Conservation (phyloP, 2,888 invertebrate genomes). For the Dorcus hopei region DNA sequence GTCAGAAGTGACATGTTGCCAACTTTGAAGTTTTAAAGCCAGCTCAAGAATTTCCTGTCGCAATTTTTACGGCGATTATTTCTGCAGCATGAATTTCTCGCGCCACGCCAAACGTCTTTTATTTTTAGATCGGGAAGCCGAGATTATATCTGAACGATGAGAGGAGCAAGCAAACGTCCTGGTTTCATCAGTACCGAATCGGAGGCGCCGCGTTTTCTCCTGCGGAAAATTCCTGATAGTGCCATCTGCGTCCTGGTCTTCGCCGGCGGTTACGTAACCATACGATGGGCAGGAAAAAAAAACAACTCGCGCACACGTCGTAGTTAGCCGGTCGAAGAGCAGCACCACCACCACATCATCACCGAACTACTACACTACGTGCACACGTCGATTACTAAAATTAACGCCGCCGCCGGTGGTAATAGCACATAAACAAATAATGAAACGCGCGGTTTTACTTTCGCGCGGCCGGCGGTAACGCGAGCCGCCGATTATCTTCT, state of each 20-base stretch:
- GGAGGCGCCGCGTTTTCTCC: constrained; percentile 35
- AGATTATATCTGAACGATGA: too few relatives aligned
- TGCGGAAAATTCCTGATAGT: constrained; percentile 39
- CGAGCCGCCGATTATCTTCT: constrained; percentile 1
- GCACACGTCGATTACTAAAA: not conserved
- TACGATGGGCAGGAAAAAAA: not conserved
- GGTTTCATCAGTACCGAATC: constrained; percentile 9
- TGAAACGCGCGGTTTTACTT: not conserved
- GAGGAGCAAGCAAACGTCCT: too few relatives aligned
- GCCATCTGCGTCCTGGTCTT: constrained; percentile 20
- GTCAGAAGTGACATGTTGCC: too few relatives aligned
- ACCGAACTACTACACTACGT: not conserved
- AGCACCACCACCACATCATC: not conserved
- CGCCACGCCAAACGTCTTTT: too few relatives aligned
- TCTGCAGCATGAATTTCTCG: too few relatives aligned
- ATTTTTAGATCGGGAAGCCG: too few relatives aligned
- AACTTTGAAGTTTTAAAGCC: too few relatives aligned
- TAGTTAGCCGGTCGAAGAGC: not conserved
- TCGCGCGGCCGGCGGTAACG: not conserved
- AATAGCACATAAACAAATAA: too few relatives aligned
- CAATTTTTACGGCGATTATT: too few relatives aligned
- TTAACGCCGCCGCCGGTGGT: not conserved
- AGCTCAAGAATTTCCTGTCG: too few relatives aligned
- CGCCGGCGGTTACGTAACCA: constrained; percentile 1
- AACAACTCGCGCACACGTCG: not conserved